These are phyloP conservation scores for Aphaenogaster rudis DNA, from an alignment of 1,140 invertebrate genomes.

Conservation along the genomic window DNA sequence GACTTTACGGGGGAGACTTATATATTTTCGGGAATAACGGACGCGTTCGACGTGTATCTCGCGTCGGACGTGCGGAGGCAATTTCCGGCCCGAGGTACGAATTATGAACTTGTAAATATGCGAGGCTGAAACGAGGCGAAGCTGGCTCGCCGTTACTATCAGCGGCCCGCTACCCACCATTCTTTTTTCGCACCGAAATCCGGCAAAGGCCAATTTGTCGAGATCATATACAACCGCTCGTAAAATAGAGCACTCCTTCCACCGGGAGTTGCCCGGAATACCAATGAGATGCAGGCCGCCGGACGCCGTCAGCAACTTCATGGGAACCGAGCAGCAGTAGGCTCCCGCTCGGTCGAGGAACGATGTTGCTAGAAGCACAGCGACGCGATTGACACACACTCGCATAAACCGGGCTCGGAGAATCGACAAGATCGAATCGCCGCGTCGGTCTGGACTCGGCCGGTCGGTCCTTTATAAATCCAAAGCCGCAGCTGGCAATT, in stretches of 20 bases:
- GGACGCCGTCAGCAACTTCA: conserved; percentile 68
- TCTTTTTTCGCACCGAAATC: conserved; percentile 57
- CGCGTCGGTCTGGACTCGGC: conserved; percentile 14
- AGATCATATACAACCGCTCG: conserved; percentile 80
- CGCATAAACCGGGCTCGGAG: conserved; percentile 38
- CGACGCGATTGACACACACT: conserved; percentile 71
- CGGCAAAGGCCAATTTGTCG: conserved; percentile 79
- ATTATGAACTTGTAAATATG: conserved; percentile 63
- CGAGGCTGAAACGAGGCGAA: conserved; percentile 11
- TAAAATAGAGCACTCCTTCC: conserved; percentile 80
- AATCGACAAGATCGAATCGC: conserved; percentile 73
- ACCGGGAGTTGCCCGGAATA: conserved; percentile 75
- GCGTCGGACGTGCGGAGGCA: conserved; percentile 8
- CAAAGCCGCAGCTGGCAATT: conserved; percentile 70
- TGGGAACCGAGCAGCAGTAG: conserved; percentile 60
- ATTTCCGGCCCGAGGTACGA: conserved; percentile 34
- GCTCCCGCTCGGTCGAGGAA: conserved; percentile 28
- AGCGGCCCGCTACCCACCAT: neutral
- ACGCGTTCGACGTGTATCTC: neutral
- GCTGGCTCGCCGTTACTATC: conserved; percentile 10
- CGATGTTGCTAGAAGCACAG: conserved; percentile 45
- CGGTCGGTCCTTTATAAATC: conserved; percentile 71
- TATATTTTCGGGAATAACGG: conserved; percentile 13
- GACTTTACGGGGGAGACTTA: conserved; percentile 1
- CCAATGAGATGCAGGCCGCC: conserved; percentile 75